Evolutionary conservation across 1,140 invertebrate species (phyloP).

Genomic region (Capitella teleta): DNA sequence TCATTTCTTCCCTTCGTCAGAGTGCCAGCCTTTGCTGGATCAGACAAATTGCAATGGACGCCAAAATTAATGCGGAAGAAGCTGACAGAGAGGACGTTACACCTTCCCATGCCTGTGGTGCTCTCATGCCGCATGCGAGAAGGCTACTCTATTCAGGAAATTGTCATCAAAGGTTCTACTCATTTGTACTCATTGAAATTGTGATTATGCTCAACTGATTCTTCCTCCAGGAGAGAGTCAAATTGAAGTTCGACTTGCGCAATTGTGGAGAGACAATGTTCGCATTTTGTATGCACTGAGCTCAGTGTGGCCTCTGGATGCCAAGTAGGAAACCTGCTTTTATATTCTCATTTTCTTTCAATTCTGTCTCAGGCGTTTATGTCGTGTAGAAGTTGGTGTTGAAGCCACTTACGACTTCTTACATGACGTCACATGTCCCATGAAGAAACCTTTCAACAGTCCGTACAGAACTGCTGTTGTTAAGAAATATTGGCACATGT

Average conservation of each 20-base stretch:
- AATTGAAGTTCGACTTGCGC: slow-evolving; percentile 55
- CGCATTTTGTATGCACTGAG: slow-evolving; percentile 58
- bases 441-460: slow-evolving; percentile 54
- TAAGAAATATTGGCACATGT: slow-evolving; percentile 53
- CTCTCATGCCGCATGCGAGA: slow-evolving; percentile 65
- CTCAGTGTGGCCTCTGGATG: slow-evolving; percentile 49
- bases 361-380: background rate
- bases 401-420: slow-evolving; percentile 66
- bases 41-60: background rate
- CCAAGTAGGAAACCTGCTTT: too few species aligned
- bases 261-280: slow-evolving; percentile 65
- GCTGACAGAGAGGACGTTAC: slow-evolving; percentile 55
- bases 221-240: slow-evolving; percentile 44
- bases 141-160: slow-evolving; percentile 63
- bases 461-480: slow-evolving; percentile 57
- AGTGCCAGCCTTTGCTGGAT: too few species aligned
- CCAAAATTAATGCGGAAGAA: slow-evolving; percentile 43
- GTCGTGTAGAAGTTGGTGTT: slow-evolving; percentile 29
- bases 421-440: slow-evolving; percentile 62
- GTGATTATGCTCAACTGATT: background rate
- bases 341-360: background rate
- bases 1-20: too few species aligned
- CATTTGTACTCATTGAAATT: too few species aligned
- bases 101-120: slow-evolving; percentile 55
- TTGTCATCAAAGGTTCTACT: too few species aligned